phyloP scores from a whole-genome alignment of 1,140 invertebrate species.

The Danaus melanippus region DNA sequence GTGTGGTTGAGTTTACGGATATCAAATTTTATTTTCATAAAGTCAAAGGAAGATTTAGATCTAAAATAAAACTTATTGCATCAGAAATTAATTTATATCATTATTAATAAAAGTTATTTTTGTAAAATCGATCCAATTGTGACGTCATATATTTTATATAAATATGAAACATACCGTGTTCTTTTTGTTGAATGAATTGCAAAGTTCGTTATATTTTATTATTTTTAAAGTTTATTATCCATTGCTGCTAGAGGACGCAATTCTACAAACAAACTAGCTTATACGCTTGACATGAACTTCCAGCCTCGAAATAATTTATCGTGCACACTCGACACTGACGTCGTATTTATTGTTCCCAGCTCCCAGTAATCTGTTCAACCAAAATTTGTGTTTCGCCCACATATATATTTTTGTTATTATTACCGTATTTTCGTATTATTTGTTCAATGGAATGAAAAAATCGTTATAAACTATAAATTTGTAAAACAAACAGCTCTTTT shows the following conservation, averaged over 20 bases:
- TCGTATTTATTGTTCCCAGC: slow-evolving; percentile 22
- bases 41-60: too few relatives aligned
- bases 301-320: slow-evolving; percentile 38
- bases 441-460: not conserved
- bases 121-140: too few relatives aligned
- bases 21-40: too few relatives aligned
- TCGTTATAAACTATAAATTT: not conserved
- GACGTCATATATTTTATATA: too few relatives aligned
- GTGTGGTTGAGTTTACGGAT: too few relatives aligned
- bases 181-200: too few relatives aligned
- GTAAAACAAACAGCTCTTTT: not conserved
- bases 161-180: too few relatives aligned
- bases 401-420: slow-evolving; percentile 17
- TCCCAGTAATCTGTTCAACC: slow-evolving; percentile 10
- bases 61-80: too few relatives aligned
- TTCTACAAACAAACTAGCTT: slow-evolving; percentile 9
- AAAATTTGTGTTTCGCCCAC: slow-evolving; percentile 10
- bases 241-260: not conserved
- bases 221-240: not conserved
- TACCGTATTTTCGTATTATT: not conserved
- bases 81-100: too few relatives aligned
- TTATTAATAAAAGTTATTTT: too few relatives aligned
- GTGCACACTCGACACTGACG: slow-evolving; percentile 20
- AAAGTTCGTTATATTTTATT: too few relatives aligned
- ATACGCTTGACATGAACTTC: slow-evolving; percentile 25